phyloP scores from a whole-genome alignment of 2,888 invertebrate genomes.

The Drosophila ochracea region DNA sequence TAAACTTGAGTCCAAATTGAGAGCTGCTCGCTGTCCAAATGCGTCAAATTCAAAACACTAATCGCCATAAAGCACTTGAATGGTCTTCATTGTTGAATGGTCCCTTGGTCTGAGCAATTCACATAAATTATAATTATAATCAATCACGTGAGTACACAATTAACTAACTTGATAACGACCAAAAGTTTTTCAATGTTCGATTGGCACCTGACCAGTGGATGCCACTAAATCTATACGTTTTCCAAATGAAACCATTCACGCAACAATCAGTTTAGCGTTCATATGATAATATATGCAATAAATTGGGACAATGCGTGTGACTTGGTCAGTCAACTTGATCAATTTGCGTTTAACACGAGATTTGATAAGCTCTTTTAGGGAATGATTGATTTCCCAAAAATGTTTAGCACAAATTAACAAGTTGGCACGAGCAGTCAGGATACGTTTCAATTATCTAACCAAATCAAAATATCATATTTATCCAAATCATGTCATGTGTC shows the following conservation, averaged over 20 bases:
- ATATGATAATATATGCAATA: conserved; percentile 33
- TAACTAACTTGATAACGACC: conserved; percentile 14
- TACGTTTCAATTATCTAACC: conserved; percentile 21
- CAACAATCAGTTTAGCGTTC: conserved; percentile 20
- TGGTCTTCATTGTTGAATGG: conserved; percentile 3
- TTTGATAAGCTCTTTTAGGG: conserved; percentile 17
- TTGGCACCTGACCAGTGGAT: conserved; percentile 20
- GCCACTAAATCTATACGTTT: conserved; percentile 7
- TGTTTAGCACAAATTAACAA: conserved; percentile 58
- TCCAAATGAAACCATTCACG: conserved; percentile 10
- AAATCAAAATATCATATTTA: background rate
- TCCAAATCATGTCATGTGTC: conserved; percentile 34
- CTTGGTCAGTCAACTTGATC: background rate
- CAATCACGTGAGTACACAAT: conserved; percentile 18
- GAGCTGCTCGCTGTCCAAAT: background rate
- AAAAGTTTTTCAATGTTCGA: background rate
- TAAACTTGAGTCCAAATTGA: background rate
- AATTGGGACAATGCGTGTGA: conserved; percentile 10
- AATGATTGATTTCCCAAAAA: conserved; percentile 40
- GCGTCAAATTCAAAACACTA: background rate
- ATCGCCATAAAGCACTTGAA: background rate
- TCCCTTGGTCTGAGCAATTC: conserved; percentile 1
- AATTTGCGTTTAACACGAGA: conserved; percentile 3
- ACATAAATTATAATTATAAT: background rate
- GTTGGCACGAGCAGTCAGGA: conserved; percentile 17